A percentile compares a stretch with the other conserved stretches of the same genome.
phyloP scores from a whole-genome alignment of 2,797 vertebrate genomes.

The Tapirus indicus region DNA sequence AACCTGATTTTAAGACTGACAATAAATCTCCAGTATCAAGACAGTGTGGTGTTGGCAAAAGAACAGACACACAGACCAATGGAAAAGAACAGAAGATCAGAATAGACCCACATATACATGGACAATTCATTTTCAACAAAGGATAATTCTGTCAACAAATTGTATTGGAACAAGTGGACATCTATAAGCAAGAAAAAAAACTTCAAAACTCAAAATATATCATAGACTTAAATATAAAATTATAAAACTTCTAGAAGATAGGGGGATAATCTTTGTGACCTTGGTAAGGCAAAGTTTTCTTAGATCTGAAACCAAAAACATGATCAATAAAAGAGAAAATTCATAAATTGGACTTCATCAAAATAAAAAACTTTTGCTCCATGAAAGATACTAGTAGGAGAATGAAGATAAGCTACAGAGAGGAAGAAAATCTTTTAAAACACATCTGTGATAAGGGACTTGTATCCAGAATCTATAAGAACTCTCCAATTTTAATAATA shows the following conservation, averaged over 20 bases:
- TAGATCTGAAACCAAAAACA: background rate
- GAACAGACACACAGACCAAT: too few species aligned
- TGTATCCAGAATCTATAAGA: background rate
- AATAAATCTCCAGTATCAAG: background rate
- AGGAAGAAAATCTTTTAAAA: background rate
- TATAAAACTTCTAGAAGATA: background rate
- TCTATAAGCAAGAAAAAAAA: background rate
- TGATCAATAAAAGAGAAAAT: background rate
- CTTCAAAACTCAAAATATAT: background rate
- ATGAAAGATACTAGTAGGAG: background rate
- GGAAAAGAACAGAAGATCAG: too few species aligned
- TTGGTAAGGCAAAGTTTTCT: background rate
- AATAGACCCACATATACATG: too few species aligned
- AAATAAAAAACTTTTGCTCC: background rate
- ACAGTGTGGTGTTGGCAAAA: too few species aligned
- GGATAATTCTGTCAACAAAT: background rate
- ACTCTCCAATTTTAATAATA: background rate
- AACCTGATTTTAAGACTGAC: background rate
- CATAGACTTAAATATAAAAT: background rate
- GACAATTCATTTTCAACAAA: background rate
- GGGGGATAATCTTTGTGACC: background rate
- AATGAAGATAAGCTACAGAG: background rate
- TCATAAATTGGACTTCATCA: background rate
- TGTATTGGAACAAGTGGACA: background rate
- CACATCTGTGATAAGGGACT: too few species aligned